Base-by-base conservation (phyloP, 2,797 vertebrate species). In the Poecilia wingei region DNA sequence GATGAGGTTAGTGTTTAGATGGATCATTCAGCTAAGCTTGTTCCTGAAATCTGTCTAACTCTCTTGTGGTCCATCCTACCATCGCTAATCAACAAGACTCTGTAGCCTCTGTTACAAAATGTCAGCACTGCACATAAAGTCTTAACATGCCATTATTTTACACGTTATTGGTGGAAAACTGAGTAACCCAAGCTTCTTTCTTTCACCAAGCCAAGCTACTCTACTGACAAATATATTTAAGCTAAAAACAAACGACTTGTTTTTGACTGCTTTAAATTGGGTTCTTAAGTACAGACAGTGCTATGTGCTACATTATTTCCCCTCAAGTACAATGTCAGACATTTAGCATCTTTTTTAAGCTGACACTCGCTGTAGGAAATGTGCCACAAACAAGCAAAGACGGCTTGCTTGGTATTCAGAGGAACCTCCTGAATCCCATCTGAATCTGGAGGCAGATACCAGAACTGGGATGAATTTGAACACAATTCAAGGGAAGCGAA, bases 381-480 rank as follows among this genome's bases (percentile, higher is more conserved):
- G 4, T 57, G 10, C 13, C 49, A 53, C 12, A 74, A 55, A 74
- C 20, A 49, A 72, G 18, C 8, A 22, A 33, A 12, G 74, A 28
- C 0, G 8, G 10, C 69, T 68, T 81, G 72, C 79, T 68, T 46
- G 12, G 55, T 77, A 80, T 82, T 70, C 0, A 10, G 75, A 78
- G 59, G 46, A 74, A 79, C 28, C 10, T 72, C 33, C 31, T 43
- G 1, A n/a, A 68, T 55, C 53, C 74, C 4, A 55, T 55, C 71
- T 3, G 57, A 71, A 66, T 68, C 77, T 68, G 70, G 31, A 77
- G 72, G 68, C 66, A 74, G 72, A 79, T 0, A 78, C 36, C 31
- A 76, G 36, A 76, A 72, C 12, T 66, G 74, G 77, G 47, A 75
- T 72, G 71, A 53, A 33, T 1, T 66, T 28, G 49, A 85, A 47